Evolutionary conservation across 2,113 vertebrate species (phyloP).

Genomic region (Sprattus sprattus): DNA sequence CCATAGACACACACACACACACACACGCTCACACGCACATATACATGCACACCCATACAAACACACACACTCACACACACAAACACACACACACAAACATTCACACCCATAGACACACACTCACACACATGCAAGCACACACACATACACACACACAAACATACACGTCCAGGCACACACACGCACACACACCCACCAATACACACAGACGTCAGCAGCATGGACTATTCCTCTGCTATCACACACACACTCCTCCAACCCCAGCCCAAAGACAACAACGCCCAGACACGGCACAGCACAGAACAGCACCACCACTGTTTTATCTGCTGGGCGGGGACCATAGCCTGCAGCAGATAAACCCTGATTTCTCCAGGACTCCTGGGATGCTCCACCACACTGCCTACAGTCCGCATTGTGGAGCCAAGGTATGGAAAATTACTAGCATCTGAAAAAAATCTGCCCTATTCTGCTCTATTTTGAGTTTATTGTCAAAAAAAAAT

Average conservation of each 20-base stretch:
- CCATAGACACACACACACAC: neutral
- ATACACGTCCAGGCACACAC: neutral
- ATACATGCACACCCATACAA: neutral
- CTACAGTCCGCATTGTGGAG: too few relatives aligned
- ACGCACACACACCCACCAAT: neutral
- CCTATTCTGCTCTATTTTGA: too few relatives aligned
- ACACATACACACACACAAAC: neutral
- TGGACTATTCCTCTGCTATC: constrained; percentile 39
- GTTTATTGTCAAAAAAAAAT: too few relatives aligned
- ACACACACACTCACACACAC: neutral
- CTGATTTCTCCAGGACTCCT: neutral
- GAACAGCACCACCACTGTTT: neutral
- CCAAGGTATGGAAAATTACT: too few relatives aligned
- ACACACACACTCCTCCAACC: constrained; percentile 30
- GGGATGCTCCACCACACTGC: neutral
- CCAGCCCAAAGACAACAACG: constrained; percentile 24
- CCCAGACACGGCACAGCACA: constrained; percentile 9
- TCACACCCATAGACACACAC: neutral
- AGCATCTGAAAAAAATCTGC: too few relatives aligned
- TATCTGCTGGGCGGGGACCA: constrained; percentile 20
- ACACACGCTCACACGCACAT: neutral
- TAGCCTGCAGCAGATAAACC: neutral
- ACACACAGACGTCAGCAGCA: constrained; percentile 28
- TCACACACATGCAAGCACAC: too few relatives aligned
- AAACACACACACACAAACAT: neutral